Percentiles rank a stretch among this genome's conserved stretches.
Conservation (phyloP, 2,113 vertebrate species). For the Pluvialis apricaria region DNA sequence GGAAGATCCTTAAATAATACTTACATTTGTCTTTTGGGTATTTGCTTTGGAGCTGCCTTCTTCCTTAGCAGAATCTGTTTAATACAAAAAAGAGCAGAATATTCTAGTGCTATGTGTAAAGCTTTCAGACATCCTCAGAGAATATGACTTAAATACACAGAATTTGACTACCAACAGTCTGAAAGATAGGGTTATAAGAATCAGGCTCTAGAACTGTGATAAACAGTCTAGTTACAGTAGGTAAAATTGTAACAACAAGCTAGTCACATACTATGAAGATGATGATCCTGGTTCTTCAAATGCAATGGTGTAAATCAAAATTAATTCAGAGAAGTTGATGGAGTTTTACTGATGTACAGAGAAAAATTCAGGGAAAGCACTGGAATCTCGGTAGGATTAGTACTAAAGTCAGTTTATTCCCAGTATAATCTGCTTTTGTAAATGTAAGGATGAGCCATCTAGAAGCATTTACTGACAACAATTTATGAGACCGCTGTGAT, state of each 20-base stretch:
- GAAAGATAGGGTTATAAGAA: neutral
- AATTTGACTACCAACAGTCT: neutral
- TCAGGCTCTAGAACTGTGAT: neutral
- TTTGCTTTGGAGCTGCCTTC: neutral
- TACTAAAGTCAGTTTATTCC: neutral
- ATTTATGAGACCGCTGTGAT: neutral
- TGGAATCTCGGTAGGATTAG: neutral
- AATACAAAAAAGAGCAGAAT: neutral
- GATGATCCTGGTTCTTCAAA: neutral
- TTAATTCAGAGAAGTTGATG: neutral
- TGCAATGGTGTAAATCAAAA: neutral
- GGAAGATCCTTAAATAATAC: constrained; percentile 25
- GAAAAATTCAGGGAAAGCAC: neutral
- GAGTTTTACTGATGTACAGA: neutral
- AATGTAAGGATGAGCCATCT: neutral
- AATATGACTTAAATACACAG: neutral
- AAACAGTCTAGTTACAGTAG: neutral
- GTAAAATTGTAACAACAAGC: neutral
- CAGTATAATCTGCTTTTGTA: neutral
- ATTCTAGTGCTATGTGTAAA: neutral
- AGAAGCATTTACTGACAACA: neutral
- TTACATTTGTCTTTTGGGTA: constrained; percentile 29
- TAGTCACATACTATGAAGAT: neutral
- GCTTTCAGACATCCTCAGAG: neutral
- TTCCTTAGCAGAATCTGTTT: constrained; percentile 29